These are phyloP conservation scores for Stigmatopora argus DNA, from an alignment of 2,113 vertebrate species.

Conservation along the genomic window DNA sequence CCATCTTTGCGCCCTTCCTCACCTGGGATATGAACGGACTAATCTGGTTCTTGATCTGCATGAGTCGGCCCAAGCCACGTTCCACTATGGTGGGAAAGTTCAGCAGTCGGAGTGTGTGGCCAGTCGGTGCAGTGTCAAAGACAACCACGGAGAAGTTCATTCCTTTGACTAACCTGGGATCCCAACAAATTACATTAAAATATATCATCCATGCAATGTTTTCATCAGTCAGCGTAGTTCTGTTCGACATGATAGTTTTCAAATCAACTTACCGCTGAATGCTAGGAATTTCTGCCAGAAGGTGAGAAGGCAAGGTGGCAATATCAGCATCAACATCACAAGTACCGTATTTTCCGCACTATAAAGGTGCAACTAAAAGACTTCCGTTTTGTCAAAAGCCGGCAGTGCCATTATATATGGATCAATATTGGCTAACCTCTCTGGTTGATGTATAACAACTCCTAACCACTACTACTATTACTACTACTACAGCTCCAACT, in stretches of 20 bases:
- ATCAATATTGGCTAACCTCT: too few species aligned
- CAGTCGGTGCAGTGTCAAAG: slow-evolving; percentile 91
- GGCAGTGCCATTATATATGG: too few species aligned
- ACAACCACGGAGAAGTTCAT: slow-evolving; percentile 98
- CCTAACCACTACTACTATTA: too few species aligned
- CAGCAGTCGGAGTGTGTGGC: slow-evolving; percentile 88
- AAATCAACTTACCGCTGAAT: not conserved
- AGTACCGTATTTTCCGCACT: too few species aligned
- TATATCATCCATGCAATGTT: not conserved
- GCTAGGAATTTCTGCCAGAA: not conserved
- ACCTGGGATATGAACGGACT: slow-evolving; percentile 97
- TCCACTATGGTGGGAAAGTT: slow-evolving; percentile 97
- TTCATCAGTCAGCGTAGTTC: not conserved
- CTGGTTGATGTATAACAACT: too few species aligned
- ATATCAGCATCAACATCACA: not conserved
- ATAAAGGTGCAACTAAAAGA: too few species aligned
- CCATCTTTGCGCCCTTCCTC: not conserved
- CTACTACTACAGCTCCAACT: too few species aligned
- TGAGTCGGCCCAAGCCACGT: slow-evolving; percentile 87
- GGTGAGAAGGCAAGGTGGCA: not conserved
- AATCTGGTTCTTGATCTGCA: slow-evolving; percentile 98
- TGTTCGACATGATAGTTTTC: not conserved
- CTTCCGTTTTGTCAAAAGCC: too few species aligned
- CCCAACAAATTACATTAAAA: not conserved
- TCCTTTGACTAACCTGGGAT: slow-evolving; percentile 85